phyloP scores from a whole-genome alignment of 2,113 vertebrate genomes.

The Syrrhaptes paradoxus region DNA sequence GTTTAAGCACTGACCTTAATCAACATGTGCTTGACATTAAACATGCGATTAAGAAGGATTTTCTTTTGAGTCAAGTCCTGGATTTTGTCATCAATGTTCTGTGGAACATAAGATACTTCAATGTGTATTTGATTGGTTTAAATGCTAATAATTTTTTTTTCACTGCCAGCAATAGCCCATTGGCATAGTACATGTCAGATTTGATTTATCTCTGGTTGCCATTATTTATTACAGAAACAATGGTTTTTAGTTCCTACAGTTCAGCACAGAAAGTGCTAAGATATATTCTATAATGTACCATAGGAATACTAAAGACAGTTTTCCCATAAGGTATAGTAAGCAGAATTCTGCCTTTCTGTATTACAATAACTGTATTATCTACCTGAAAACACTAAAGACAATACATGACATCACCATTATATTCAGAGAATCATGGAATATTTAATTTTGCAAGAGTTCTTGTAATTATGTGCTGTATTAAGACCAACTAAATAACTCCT shows the following conservation, averaged over 20 bases:
- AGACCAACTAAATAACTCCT: not conserved
- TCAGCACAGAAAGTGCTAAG: constrained; percentile 1
- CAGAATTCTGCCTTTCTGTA: not conserved
- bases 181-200: not conserved
- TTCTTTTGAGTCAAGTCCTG: not conserved
- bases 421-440: not conserved
- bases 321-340: not conserved
- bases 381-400: not conserved
- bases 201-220: constrained; percentile 49
- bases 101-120: not conserved
- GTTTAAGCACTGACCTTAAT: not conserved
- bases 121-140: constrained; percentile 1
- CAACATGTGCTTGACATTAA: constrained; percentile 5
- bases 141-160: not conserved
- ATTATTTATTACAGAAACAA: constrained; percentile 36
- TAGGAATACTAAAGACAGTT: not conserved
- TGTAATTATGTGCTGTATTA: not conserved
- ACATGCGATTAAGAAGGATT: not conserved
- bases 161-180: not conserved
- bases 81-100: not conserved
- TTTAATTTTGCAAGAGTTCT: not conserved
- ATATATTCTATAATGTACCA: not conserved
- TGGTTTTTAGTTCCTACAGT: constrained; percentile 8
- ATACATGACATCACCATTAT: not conserved
- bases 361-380: not conserved